Conservation (phyloP, 2,113 vertebrate genomes). For the Coreoperca whiteheadi region DNA sequence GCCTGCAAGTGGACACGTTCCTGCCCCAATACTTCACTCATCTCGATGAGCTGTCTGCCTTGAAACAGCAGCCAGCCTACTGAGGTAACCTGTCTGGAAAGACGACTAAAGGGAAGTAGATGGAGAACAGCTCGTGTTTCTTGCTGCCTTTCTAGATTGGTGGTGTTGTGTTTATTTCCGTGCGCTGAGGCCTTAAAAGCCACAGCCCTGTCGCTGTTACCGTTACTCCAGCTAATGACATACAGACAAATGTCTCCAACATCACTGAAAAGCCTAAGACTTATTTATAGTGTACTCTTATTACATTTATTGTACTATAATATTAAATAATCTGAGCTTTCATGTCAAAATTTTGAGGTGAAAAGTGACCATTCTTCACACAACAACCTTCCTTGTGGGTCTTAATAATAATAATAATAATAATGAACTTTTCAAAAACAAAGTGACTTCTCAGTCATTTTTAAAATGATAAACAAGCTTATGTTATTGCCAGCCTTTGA, state of each 20-base stretch:
- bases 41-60: slow-evolving; percentile 60
- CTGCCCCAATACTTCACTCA: slow-evolving; percentile 49
- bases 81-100: slow-evolving; percentile 31
- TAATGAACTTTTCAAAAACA: neutral
- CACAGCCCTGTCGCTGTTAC: neutral
- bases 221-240: neutral
- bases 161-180: slow-evolving; percentile 6
- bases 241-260: neutral
- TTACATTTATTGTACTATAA: neutral
- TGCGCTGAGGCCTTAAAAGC: slow-evolving; percentile 1
- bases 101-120: slow-evolving; percentile 10
- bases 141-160: neutral
- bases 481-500: neutral
- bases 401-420: too few species aligned
- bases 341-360: neutral
- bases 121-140: slow-evolving; percentile 7
- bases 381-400: too few species aligned
- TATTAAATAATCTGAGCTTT: neutral
- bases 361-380: too few species aligned
- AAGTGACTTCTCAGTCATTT: neutral
- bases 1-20: slow-evolving; percentile 16
- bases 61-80: slow-evolving; percentile 46
- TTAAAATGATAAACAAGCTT: neutral
- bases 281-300: neutral
- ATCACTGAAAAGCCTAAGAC: slow-evolving; percentile 3